Conservation (phyloP, 2,888 invertebrate species). For the Pollenia amentaria region DNA sequence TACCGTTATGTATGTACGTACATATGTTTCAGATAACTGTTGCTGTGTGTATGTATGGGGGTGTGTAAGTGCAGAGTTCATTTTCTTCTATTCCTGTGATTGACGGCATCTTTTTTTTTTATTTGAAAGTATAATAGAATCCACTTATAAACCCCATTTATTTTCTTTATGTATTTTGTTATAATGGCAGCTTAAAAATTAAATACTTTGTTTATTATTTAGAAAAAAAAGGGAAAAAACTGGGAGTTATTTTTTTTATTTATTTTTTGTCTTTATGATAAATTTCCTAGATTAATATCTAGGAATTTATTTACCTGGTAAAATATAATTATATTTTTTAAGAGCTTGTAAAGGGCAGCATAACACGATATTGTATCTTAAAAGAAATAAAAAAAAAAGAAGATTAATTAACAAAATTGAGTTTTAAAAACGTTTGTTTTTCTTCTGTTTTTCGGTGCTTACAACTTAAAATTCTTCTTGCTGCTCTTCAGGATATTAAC, state of each 20-base stretch:
- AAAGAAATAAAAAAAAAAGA: constrained; percentile 22
- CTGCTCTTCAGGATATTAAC: not conserved
- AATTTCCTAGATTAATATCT: constrained; percentile 47
- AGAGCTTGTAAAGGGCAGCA: constrained; percentile 23
- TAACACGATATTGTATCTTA: constrained; percentile 69
- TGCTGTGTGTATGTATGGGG: not conserved
- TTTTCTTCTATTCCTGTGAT: constrained; percentile 30
- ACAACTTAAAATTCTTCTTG: not conserved
- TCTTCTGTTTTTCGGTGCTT: not conserved
- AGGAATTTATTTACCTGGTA: constrained; percentile 39
- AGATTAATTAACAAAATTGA: constrained; percentile 82
- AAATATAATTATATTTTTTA: not conserved
- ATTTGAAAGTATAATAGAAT: constrained; percentile 30
- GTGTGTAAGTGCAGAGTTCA: not conserved
- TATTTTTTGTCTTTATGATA: not conserved
- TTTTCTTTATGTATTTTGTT: constrained; percentile 53
- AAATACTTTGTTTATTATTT: constrained; percentile 47
- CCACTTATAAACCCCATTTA: constrained; percentile 46
- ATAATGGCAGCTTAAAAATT: constrained; percentile 52
- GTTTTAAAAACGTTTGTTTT: constrained; percentile 64
- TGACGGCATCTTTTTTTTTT: constrained; percentile 39
- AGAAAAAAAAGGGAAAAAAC: not conserved
- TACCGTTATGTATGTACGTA: not conserved
- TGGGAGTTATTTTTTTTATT: not conserved
- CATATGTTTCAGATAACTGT: not conserved